A percentile compares a stretch with the other conserved stretches of the same genome.
Evolutionary conservation across 2,113 vertebrate species (phyloP).

Genomic region (Thunnus thynnus): DNA sequence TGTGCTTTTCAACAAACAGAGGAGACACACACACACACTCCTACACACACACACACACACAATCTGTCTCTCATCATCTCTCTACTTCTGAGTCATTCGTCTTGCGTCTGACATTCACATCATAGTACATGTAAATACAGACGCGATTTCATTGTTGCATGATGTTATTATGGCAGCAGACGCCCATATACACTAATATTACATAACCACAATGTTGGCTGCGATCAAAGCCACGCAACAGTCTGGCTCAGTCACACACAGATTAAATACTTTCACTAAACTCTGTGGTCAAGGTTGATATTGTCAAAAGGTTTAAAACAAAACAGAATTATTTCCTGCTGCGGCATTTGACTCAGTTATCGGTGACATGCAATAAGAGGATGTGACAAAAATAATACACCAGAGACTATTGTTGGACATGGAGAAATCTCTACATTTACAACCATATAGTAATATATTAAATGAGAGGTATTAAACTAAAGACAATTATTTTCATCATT

Average conservation of each 20-base stretch:
- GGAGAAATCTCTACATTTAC: too few species aligned
- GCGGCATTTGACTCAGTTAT: neutral
- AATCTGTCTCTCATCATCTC: neutral
- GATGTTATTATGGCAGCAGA: constrained; percentile 59
- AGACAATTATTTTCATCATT: too few species aligned
- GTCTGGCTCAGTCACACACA: neutral
- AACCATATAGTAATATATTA: too few species aligned
- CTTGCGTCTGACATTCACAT: constrained; percentile 39
- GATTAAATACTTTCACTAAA: neutral
- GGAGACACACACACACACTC: neutral
- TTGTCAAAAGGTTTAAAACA: neutral
- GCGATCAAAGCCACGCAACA: constrained; percentile 7
- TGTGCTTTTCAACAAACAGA: neutral
- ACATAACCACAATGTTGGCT: constrained; percentile 25
- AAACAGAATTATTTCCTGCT: neutral
- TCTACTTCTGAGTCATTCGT: neutral
- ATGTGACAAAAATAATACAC: too few species aligned
- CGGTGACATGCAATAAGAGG: too few species aligned
- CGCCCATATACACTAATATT: constrained; percentile 42
- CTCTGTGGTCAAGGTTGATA: neutral
- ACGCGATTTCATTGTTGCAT: constrained; percentile 48
- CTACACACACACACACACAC: neutral
- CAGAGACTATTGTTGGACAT: too few species aligned
- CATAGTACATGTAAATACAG: constrained; percentile 54
- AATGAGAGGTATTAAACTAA: too few species aligned